These are phyloP conservation scores for Platycheirus albimanus DNA, from an alignment of 2,888 invertebrate species.

Conservation along the genomic window DNA sequence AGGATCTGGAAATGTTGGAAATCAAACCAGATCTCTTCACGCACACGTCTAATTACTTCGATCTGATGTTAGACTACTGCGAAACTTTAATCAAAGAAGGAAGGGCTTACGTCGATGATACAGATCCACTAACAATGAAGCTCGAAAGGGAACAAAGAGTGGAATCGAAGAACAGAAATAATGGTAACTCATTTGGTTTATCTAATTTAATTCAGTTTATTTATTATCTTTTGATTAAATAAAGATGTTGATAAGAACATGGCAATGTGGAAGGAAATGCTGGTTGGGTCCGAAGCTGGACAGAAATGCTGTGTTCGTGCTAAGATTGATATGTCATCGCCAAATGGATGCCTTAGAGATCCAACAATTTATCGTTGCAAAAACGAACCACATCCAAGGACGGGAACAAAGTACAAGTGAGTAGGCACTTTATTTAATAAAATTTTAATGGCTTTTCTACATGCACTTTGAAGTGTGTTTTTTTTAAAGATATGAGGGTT, in stretches of 20 bases:
- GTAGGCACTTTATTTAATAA: conserved; percentile 74
- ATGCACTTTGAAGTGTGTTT: too few relatives aligned
- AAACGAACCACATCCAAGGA: conserved; percentile 95
- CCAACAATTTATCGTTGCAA: conserved; percentile 99
- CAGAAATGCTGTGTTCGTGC: conserved; percentile 97
- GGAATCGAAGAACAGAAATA: conserved; percentile 92
- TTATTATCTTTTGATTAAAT: conserved; percentile 75
- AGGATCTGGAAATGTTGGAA: conserved; percentile 95
- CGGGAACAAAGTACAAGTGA: conserved; percentile 97
- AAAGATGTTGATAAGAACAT: conserved; percentile 93
- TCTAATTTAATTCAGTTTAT: conserved; percentile 12
- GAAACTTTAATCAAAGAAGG: conserved; percentile 92
- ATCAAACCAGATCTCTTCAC: conserved; percentile 96
- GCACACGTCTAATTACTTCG: conserved; percentile 98
- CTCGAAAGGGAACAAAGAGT: conserved; percentile 94
- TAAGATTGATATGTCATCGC: conserved; percentile 98
- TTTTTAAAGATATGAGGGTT: too few relatives aligned
- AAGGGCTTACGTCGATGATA: conserved; percentile 98
- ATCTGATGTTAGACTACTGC: conserved; percentile 93
- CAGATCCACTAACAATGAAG: conserved; percentile 97
- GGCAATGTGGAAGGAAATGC: conserved; percentile 97
- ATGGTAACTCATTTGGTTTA: conserved; percentile 85
- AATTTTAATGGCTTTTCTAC: too few relatives aligned
- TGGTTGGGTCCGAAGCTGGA: conserved; percentile 90
- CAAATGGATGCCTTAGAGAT: conserved; percentile 98